A percentile compares a stretch with the other conserved stretches of the same genome.
These are phyloP conservation scores for Sturmia bella DNA, from an alignment of 2,888 invertebrate genomes.

Conservation along the genomic window DNA sequence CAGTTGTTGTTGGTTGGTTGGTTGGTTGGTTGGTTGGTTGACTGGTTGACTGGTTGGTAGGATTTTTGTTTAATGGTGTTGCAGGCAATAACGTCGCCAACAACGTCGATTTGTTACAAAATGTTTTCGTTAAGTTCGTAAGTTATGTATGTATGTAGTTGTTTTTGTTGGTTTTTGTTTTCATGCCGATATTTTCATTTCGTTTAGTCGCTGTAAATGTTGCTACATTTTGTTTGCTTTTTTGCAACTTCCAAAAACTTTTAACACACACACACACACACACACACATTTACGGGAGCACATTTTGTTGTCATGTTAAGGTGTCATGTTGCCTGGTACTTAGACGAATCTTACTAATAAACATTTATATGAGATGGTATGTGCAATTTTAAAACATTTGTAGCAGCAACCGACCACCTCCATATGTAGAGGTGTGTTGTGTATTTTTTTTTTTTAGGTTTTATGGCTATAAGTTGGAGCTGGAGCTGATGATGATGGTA, in stretches of 20 bases:
- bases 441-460: constrained; percentile 26
- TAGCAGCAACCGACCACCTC: constrained; percentile 19
- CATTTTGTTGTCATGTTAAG: constrained; percentile 71
- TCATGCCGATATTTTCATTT: constrained; percentile 56
- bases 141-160: constrained; percentile 13
- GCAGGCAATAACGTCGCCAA: constrained; percentile 47
- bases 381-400: constrained; percentile 4
- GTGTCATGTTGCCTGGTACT: constrained; percentile 71
- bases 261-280: constrained; percentile 41
- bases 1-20: constrained; percentile 1
- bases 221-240: constrained; percentile 31
- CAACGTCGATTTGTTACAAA: constrained; percentile 62
- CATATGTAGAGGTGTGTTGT: constrained; percentile 5
- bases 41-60: constrained; percentile 4
- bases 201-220: constrained; percentile 31
- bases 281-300: constrained; percentile 65
- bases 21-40: constrained; percentile 20
- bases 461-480: constrained; percentile 26
- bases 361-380: constrained; percentile 62
- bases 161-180: constrained; percentile 26
- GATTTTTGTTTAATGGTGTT: neutral
- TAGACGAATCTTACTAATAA: constrained; percentile 69
- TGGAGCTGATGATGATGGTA: neutral
- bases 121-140: constrained; percentile 39
- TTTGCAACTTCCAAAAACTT: constrained; percentile 44